Evolutionary conservation across 2,113 vertebrate species (phyloP), one percentile per base, ranked within the genome.

Genomic region (Indri indri): DNA sequence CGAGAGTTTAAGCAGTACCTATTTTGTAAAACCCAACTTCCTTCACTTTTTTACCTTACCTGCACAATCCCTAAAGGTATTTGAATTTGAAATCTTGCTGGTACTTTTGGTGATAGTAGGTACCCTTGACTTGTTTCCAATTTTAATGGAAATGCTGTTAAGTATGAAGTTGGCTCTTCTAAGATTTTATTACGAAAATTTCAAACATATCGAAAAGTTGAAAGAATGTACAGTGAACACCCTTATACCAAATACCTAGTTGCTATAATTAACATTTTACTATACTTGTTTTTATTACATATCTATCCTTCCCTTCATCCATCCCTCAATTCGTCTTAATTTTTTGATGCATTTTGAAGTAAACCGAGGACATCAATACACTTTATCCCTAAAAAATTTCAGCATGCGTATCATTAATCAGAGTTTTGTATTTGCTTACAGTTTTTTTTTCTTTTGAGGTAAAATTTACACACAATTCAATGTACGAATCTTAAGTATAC

Each of bases 301-400:
- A 50, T 54, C 37, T 71, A 23, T 30, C 50, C 25, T 82, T 85
- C 16, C 32, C 25, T 88, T 94, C 82, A 92, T 70, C 50, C 57
- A 34, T n/a, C 32, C 25, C 27, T 91, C 57, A 80, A 13, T 65
- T 63, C 12, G 57, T 79, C 74, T 66, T 85, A 81, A 59, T 52
- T 95, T 94, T 95, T 71, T 80, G 34, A 90, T 94, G 47, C 57
- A 92, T 95, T 97, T 96, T 32, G 91, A 73, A 80, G 54, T 91
- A 66, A 91, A 79, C 25, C 68, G 74, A 94, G 95, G 66, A 61
- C 50, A 68, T 79, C 30, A 20, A 40, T 61, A 65, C 11, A 85
- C 40, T 91, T 71, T 77, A 87, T 73, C 63, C 71, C 73, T 30
- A 71, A 89, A 96, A 88, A 68, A 65, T 61, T 88, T 90, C 32